Conservation (phyloP, 2,797 vertebrate species). For the Tarsius wallacei region DNA sequence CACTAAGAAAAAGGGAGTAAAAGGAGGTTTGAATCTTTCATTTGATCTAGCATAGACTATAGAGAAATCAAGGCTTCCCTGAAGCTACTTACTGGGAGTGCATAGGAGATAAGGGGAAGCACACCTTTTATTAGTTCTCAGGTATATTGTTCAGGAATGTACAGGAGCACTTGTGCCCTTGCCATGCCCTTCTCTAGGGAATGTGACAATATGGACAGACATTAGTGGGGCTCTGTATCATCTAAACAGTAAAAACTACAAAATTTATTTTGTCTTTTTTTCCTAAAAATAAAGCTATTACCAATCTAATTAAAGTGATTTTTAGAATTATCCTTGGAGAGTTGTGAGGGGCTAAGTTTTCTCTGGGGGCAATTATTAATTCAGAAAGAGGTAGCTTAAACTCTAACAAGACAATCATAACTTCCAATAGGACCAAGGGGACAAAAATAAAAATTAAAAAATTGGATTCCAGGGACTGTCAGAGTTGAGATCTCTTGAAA, state of each 20-base stretch:
- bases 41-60: too few species aligned
- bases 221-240: too few species aligned
- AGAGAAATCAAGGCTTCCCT: too few species aligned
- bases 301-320: background rate
- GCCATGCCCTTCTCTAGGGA: too few species aligned
- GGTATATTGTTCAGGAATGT: too few species aligned
- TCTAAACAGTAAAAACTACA: background rate
- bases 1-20: too few species aligned
- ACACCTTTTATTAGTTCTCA: too few species aligned
- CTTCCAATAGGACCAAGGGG: background rate
- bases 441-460: slow-evolving; percentile 20
- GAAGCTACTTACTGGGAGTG: too few species aligned
- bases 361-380: background rate
- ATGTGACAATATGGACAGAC: too few species aligned
- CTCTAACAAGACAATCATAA: background rate
- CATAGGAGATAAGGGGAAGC: too few species aligned
- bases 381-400: background rate
- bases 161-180: too few species aligned
- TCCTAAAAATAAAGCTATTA: slow-evolving; percentile 30
- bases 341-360: background rate
- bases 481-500: background rate
- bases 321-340: slow-evolving; percentile 21
- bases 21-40: too few species aligned
- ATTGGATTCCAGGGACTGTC: background rate
- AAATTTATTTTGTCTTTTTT: slow-evolving; percentile 37